A percentile compares a stretch with the other conserved stretches of the same genome.
Conservation (phyloP, 1,140 invertebrate genomes). For the Papilio helenus region DNA sequence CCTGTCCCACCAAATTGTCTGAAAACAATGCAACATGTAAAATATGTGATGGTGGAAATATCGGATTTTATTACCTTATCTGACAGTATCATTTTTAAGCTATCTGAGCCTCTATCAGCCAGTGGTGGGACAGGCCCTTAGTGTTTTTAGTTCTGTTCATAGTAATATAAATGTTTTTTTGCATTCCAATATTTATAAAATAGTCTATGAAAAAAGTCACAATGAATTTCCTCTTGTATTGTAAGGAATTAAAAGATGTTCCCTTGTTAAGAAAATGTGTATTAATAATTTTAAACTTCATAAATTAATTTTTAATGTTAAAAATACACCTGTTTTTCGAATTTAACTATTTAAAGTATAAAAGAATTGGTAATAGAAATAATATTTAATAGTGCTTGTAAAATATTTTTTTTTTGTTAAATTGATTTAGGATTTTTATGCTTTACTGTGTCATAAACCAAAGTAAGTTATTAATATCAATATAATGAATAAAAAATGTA, state of each 20-base stretch:
- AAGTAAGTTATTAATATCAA: constrained; percentile 28
- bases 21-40: too few relatives aligned
- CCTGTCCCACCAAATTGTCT: too few relatives aligned
- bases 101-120: too few relatives aligned
- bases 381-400: not conserved
- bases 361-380: too few relatives aligned
- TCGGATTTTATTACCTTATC: too few relatives aligned
- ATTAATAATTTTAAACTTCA: too few relatives aligned
- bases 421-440: not conserved
- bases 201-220: not conserved
- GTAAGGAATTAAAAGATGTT: not conserved
- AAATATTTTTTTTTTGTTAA: not conserved
- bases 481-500: constrained; percentile 30
- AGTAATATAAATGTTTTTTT: not conserved
- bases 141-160: not conserved
- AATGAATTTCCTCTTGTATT: not conserved
- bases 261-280: not conserved
- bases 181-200: not conserved
- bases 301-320: too few relatives aligned
- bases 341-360: too few relatives aligned
- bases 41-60: too few relatives aligned
- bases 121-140: too few relatives aligned
- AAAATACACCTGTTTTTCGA: too few relatives aligned
- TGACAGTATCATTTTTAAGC: too few relatives aligned
- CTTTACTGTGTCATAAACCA: constrained; percentile 17